These are phyloP conservation scores for Pocota personata DNA, from an alignment of 2,888 invertebrate genomes.

Conservation along the genomic window DNA sequence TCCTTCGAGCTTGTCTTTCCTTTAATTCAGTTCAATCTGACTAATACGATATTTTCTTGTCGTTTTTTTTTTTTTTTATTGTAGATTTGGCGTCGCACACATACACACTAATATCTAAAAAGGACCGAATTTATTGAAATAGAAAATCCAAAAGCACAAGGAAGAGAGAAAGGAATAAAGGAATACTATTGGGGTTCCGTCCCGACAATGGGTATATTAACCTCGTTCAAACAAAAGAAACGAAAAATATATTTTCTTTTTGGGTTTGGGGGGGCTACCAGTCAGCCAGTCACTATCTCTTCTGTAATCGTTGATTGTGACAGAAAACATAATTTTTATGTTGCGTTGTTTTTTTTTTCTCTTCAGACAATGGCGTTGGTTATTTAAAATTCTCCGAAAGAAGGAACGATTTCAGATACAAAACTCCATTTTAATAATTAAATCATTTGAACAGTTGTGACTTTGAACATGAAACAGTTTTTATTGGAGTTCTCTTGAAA, in stretches of 20 bases:
- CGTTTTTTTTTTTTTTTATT: background rate
- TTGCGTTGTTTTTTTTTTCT: background rate
- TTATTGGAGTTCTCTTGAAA: background rate
- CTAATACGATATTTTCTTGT: background rate
- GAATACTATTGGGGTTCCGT: background rate
- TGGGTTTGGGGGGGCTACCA: background rate
- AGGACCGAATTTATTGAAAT: background rate
- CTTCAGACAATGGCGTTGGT: background rate
- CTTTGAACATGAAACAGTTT: background rate
- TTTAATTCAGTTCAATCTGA: background rate
- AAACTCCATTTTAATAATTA: background rate
- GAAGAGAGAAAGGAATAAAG: background rate
- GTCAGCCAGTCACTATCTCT: background rate
- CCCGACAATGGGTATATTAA: conserved; percentile 4
- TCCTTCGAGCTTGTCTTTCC: background rate
- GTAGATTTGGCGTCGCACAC: background rate
- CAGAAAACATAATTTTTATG: conserved; percentile 17
- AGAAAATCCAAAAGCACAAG: background rate
- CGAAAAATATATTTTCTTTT: background rate
- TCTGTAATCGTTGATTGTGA: background rate
- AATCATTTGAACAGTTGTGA: background rate
- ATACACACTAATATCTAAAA: background rate
- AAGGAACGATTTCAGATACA: background rate
- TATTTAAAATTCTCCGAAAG: background rate
- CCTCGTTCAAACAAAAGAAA: conserved; percentile 20